A percentile compares a stretch with the other conserved stretches of the same genome.
phyloP scores from a whole-genome alignment of 1,140 invertebrate species.

The Nomia melanderi region DNA sequence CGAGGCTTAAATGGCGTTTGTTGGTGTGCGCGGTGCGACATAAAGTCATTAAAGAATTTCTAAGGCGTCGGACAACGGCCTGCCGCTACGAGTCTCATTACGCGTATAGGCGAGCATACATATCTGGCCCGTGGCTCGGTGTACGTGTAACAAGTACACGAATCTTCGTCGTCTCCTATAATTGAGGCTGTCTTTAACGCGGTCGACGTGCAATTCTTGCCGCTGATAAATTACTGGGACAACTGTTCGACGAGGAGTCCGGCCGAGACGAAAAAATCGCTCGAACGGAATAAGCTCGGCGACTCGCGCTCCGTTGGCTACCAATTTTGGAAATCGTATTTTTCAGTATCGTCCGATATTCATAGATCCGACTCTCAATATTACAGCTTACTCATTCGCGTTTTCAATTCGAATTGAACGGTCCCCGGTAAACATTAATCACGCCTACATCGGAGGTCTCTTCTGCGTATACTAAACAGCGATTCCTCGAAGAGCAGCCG shows the following conservation, averaged over 20 bases:
- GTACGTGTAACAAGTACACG: slow-evolving; percentile 16
- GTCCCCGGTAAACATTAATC: too few species aligned
- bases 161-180: slow-evolving; percentile 29
- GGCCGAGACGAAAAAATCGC: not conserved
- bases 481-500: too few species aligned
- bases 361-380: not conserved
- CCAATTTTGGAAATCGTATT: not conserved
- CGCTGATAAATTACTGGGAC: slow-evolving; percentile 22
- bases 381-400: not conserved
- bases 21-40: slow-evolving; percentile 58
- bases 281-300: too few species aligned
- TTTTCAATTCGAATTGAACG: too few species aligned
- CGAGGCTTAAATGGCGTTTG: slow-evolving; percentile 45
- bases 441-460: too few species aligned
- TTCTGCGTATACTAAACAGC: too few species aligned
- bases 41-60: slow-evolving; percentile 75
- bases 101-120: slow-evolving; percentile 7
- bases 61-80: slow-evolving; percentile 74
- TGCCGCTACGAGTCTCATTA: slow-evolving; percentile 51
- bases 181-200: slow-evolving; percentile 39
- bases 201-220: slow-evolving; percentile 4
- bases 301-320: not conserved
- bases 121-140: slow-evolving; percentile 26
- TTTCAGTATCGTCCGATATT: too few species aligned
- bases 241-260: slow-evolving; percentile 13